Percentiles rank a stretch among this genome's conserved stretches.
phyloP scores from a whole-genome alignment of 2,888 invertebrate species.

The Drosophila flavopinicola region DNA sequence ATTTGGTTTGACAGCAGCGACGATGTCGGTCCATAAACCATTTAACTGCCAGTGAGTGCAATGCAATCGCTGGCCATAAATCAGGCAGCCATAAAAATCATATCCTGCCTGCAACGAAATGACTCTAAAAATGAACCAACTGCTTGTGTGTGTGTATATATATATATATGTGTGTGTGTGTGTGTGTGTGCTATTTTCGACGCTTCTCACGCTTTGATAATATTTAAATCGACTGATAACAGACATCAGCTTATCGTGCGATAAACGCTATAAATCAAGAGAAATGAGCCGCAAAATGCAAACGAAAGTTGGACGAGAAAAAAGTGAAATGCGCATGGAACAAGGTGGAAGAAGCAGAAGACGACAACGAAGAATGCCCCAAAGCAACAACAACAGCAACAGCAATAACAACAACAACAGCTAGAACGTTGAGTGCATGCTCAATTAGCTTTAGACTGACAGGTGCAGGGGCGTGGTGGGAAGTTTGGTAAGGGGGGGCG shows the following conservation, averaged over 20 bases:
- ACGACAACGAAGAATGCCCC: neutral
- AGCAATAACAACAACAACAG: neutral
- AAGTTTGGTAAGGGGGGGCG: no score
- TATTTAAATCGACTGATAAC: constrained; percentile 65
- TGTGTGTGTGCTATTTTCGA: constrained; percentile 27
- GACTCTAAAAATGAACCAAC: constrained; percentile 51
- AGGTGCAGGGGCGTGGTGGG: neutral
- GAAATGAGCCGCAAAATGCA: constrained; percentile 1
- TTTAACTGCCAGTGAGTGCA: constrained; percentile 61
- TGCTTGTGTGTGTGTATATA: constrained; percentile 10
- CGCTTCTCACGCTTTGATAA: constrained; percentile 42
- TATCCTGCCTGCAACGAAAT: constrained; percentile 42
- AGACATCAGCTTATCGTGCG: constrained; percentile 47
- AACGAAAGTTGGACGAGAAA: constrained; percentile 2
- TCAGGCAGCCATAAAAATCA: constrained; percentile 64
- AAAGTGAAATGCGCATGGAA: no score
- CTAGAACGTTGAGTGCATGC: constrained; percentile 2
- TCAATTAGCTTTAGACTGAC: constrained; percentile 1
- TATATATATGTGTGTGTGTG: neutral
- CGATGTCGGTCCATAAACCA: constrained; percentile 47
- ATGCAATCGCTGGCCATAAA: constrained; percentile 69
- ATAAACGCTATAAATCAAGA: constrained; percentile 47
- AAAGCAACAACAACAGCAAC: neutral
- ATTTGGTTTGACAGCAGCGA: constrained; percentile 46
- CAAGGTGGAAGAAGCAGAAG: neutral